phyloP scores from a whole-genome alignment of 1,140 invertebrate genomes.

The Berghia stephanieae region DNA sequence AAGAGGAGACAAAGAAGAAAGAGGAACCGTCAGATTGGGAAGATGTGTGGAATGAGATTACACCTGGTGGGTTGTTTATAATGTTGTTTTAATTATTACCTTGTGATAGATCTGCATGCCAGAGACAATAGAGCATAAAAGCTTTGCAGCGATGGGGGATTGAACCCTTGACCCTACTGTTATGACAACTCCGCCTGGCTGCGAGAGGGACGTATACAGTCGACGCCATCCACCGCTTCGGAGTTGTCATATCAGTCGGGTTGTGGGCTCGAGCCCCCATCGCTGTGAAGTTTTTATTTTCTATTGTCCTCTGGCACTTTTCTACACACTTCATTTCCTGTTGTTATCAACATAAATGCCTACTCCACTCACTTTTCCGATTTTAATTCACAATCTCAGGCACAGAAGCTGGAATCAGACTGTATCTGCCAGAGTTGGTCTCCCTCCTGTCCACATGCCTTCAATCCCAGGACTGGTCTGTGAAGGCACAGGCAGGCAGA shows the following conservation, averaged over 20 bases:
- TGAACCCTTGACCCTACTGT: too few relatives aligned
- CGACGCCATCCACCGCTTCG: neutral
- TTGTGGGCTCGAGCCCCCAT: too few relatives aligned
- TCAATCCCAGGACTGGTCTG: constrained; percentile 84
- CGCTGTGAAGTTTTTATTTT: too few relatives aligned
- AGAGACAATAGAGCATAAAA: too few relatives aligned
- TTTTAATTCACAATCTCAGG: constrained; percentile 59
- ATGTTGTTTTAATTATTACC: too few relatives aligned
- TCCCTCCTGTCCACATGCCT: constrained; percentile 76
- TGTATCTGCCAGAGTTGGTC: constrained; percentile 80
- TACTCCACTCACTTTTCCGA: neutral
- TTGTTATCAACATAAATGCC: neutral
- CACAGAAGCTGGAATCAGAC: constrained; percentile 81
- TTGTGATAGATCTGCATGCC: too few relatives aligned
- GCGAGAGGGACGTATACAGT: neutral
- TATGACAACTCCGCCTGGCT: too few relatives aligned
- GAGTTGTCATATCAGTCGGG: too few relatives aligned
- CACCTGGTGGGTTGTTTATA: constrained; percentile 72
- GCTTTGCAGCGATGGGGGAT: too few relatives aligned
- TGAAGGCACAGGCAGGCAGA: constrained; percentile 85
- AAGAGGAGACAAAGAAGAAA: constrained; percentile 29
- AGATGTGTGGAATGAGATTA: constrained; percentile 88
- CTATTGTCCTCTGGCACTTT: too few relatives aligned
- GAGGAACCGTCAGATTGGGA: constrained; percentile 74
- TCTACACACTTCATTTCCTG: too few relatives aligned